Conservation (phyloP, 2,888 invertebrate genomes). For the Saturnia japonica region DNA sequence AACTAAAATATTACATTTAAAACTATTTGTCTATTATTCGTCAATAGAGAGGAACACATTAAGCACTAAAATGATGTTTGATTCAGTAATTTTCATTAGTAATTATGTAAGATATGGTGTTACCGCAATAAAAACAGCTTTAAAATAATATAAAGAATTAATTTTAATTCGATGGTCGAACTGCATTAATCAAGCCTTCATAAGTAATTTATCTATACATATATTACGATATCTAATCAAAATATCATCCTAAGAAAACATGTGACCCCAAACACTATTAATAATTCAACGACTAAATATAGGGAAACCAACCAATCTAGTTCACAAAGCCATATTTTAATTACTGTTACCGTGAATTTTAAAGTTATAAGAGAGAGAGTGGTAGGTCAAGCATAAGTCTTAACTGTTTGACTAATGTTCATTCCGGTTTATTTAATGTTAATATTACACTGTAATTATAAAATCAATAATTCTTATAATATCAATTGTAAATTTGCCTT, state of each 20-base stretch:
- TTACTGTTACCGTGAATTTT: not conserved
- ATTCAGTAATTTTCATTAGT: too few relatives aligned
- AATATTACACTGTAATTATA: not conserved
- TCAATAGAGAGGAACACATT: too few relatives aligned
- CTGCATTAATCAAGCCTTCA: slow-evolving; percentile 51
- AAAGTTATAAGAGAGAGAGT: not conserved
- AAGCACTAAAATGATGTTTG: too few relatives aligned
- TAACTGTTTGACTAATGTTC: not conserved
- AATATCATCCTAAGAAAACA: slow-evolving; percentile 71
- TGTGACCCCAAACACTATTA: slow-evolving; percentile 57
- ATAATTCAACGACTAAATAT: slow-evolving; percentile 62
- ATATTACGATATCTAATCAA: slow-evolving; percentile 56
- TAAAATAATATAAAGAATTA: too few relatives aligned
- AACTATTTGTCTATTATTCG: too few relatives aligned
- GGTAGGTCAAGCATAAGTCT: not conserved
- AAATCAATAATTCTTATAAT: too few relatives aligned
- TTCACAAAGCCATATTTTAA: not conserved
- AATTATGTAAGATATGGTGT: too few relatives aligned
- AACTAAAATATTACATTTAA: too few relatives aligned
- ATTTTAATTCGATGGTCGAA: slow-evolving; percentile 27
- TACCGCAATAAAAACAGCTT: too few relatives aligned
- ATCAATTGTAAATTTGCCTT: too few relatives aligned
- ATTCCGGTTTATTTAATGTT: not conserved
- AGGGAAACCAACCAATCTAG: slow-evolving; percentile 28
- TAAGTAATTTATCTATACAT: slow-evolving; percentile 40